These are phyloP conservation scores for Philypnodon macrostomus DNA, from an alignment of 2,797 vertebrate species.

Conservation along the genomic window DNA sequence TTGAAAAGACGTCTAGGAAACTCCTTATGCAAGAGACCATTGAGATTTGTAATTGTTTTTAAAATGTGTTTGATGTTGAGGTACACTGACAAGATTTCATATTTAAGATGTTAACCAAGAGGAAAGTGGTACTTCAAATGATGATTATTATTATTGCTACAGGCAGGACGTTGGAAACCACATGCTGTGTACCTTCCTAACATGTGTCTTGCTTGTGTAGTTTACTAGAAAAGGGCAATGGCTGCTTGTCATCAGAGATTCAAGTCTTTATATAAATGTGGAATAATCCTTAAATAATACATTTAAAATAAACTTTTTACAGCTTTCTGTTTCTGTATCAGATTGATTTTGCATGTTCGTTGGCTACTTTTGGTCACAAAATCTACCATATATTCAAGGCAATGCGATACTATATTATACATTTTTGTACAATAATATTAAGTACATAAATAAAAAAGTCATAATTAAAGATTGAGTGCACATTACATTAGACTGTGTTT, in stretches of 20 bases:
- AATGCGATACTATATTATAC: too few relatives aligned
- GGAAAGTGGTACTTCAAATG: conserved; percentile 74
- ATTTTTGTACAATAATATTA: too few relatives aligned
- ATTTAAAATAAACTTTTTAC: too few relatives aligned
- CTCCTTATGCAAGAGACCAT: conserved; percentile 60
- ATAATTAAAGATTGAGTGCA: background rate
- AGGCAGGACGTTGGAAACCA: conserved; percentile 64
- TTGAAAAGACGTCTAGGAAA: conserved; percentile 79
- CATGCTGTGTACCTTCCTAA: conserved; percentile 56
- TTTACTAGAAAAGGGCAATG: conserved; percentile 29
- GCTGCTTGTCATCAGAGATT: conserved; percentile 32
- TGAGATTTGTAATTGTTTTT: conserved; percentile 72
- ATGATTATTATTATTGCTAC: conserved; percentile 72
- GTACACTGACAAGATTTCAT: conserved; percentile 46
- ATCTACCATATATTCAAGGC: too few relatives aligned
- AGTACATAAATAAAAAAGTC: too few relatives aligned
- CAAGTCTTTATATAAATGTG: too few relatives aligned
- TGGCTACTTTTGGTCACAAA: too few relatives aligned
- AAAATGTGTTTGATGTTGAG: conserved; percentile 78
- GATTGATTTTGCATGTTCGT: too few relatives aligned
- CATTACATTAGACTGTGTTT: background rate
- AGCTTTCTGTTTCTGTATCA: too few relatives aligned
- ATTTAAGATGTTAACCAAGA: conserved; percentile 72
- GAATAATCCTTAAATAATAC: too few relatives aligned
- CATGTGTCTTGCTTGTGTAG: conserved; percentile 53